These are phyloP conservation scores for Drosophila maculinotata DNA, from an alignment of 2,888 invertebrate species.

Conservation along the genomic window DNA sequence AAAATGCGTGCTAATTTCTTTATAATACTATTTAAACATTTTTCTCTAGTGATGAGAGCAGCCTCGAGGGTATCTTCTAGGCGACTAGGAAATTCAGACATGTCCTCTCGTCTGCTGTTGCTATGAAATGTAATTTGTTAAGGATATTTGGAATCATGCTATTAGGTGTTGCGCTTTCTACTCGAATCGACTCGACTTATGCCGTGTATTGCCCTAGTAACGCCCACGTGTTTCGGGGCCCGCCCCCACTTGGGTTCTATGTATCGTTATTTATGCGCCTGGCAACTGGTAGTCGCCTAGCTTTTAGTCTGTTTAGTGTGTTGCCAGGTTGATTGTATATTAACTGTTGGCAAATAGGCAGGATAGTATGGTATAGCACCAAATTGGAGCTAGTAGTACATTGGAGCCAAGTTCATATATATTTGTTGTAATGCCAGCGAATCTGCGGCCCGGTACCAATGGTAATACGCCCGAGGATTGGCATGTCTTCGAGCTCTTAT, in stretches of 20 bases:
- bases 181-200: not conserved
- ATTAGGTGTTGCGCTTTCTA: conserved; percentile 7
- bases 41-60: too few relatives aligned
- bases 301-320: conserved; percentile 27
- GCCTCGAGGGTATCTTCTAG: not conserved
- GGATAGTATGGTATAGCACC: conserved; percentile 37
- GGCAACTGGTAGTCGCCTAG: conserved; percentile 59
- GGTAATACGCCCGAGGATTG: conserved; percentile 89
- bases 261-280: conserved; percentile 71
- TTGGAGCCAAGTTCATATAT: conserved; percentile 6
- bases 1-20: too few relatives aligned
- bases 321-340: conserved; percentile 54
- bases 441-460: conserved; percentile 61
- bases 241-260: conserved; percentile 22
- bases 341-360: conserved; percentile 60
- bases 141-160: conserved; percentile 47
- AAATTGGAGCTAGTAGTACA: conserved; percentile 8
- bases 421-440: conserved; percentile 50
- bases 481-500: conserved; percentile 90
- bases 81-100: not conserved
- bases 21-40: too few relatives aligned
- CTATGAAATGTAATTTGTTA: conserved; percentile 39
- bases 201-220: conserved; percentile 66
- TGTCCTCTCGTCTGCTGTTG: conserved; percentile 6
- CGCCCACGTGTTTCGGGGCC: conserved; percentile 55